phyloP scores from a whole-genome alignment of 2,797 vertebrate species.

The Acanthurus tractus region DNA sequence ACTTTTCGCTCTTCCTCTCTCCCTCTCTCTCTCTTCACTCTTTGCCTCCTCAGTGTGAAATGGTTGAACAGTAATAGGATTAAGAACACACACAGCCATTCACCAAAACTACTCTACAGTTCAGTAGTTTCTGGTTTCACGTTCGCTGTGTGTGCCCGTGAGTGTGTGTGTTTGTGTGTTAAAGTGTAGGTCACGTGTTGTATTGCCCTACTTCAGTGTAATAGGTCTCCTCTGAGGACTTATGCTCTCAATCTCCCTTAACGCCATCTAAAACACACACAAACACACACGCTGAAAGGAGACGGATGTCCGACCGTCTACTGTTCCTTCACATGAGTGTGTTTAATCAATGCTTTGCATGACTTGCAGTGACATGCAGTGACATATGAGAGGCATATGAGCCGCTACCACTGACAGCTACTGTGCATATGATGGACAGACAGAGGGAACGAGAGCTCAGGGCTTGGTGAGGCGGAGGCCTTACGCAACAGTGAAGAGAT shows the following conservation, averaged over 20 bases:
- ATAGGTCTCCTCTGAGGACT: constrained; percentile 71
- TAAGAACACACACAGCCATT: constrained; percentile 48
- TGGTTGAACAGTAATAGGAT: constrained; percentile 69
- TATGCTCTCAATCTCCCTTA: constrained; percentile 58
- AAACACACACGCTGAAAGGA: constrained; percentile 28
- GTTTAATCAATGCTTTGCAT: constrained; percentile 63
- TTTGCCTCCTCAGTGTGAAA: constrained; percentile 47
- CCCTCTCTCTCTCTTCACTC: background rate
- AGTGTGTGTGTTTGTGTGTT: constrained; percentile 18
- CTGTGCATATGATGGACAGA: constrained; percentile 15
- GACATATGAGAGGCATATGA: constrained; percentile 2
- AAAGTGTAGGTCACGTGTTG: constrained; percentile 42
- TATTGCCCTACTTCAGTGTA: constrained; percentile 64
- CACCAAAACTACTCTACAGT: constrained; percentile 35
- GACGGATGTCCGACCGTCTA: constrained; percentile 7
- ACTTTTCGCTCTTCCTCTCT: background rate
- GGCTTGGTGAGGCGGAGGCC: constrained; percentile 57
- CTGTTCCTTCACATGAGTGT: constrained; percentile 29
- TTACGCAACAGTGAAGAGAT: constrained; percentile 78
- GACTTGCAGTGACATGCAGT: constrained; percentile 2
- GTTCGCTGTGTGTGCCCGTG: constrained; percentile 20
- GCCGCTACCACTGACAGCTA: constrained; percentile 13
- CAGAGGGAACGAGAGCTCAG: constrained; percentile 28
- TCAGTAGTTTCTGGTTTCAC: constrained; percentile 42
- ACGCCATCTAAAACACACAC: constrained; percentile 34